Evolutionary conservation across 2,797 vertebrate species (phyloP).

Genomic region (Myotis daubentonii): DNA sequence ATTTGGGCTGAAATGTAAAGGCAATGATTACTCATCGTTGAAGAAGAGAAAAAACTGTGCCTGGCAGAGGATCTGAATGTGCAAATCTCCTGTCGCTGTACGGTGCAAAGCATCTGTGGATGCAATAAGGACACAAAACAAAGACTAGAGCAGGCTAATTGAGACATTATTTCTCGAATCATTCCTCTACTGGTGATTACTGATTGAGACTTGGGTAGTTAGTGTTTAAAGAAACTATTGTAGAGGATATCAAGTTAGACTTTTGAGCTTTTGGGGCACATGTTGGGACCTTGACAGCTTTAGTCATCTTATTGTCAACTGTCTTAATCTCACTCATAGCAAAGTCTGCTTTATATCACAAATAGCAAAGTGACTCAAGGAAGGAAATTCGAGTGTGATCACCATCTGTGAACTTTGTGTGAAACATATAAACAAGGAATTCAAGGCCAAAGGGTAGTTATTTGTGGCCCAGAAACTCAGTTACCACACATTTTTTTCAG

Average conservation of each 20-base stretch:
- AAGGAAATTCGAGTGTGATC: background rate
- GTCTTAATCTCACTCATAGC: background rate
- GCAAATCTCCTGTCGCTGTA: background rate
- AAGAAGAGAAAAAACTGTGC: background rate
- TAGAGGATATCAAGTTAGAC: background rate
- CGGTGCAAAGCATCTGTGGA: background rate
- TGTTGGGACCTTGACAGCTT: background rate
- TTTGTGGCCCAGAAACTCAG: background rate
- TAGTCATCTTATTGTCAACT: background rate
- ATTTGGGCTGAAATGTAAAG: background rate
- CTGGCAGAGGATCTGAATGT: background rate
- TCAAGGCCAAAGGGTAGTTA: background rate
- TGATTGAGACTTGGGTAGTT: background rate
- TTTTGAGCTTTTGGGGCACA: background rate
- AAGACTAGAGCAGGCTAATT: accelerated
- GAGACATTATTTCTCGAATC: background rate
- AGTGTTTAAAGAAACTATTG: background rate
- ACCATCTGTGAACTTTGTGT: background rate
- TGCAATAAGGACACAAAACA: background rate
- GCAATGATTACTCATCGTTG: background rate
- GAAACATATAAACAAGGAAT: background rate
- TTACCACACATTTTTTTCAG: background rate
- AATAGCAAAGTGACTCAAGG: background rate
- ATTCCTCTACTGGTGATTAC: background rate
- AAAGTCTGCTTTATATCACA: background rate